Evolutionary conservation across 2,797 vertebrate species (phyloP).

Genomic region (Decapterus maruadsi): DNA sequence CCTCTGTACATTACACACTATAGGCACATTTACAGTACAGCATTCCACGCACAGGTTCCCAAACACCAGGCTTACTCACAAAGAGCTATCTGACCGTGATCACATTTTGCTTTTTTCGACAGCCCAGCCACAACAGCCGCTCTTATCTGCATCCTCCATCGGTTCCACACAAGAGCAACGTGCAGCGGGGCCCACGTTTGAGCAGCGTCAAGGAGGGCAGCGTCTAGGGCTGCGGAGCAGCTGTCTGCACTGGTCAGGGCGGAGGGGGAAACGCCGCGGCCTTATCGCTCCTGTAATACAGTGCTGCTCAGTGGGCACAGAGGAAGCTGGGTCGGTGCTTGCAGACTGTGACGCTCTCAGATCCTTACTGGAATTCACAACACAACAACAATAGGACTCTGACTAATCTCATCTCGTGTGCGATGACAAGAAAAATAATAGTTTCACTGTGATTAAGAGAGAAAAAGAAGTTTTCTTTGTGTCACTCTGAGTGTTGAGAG

Average conservation of each 20-base stretch:
- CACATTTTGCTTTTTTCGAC: conserved; percentile 31
- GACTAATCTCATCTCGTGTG: conserved; percentile 51
- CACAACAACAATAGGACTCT: conserved; percentile 42
- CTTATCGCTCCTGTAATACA: conserved; percentile 59
- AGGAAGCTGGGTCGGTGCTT: conserved; percentile 61
- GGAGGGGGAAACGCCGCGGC: conserved; percentile 51
- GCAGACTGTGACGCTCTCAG: conserved; percentile 54
- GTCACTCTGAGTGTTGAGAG: conserved; percentile 9
- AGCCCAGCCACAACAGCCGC: conserved; percentile 70
- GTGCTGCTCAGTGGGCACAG: conserved; percentile 37
- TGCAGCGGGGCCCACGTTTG: conserved; percentile 52
- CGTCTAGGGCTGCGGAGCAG: conserved; percentile 22
- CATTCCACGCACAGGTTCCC: conserved; percentile 25
- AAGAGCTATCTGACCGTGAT: conserved; percentile 39
- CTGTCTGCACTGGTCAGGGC: conserved; percentile 42
- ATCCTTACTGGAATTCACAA: conserved; percentile 67
- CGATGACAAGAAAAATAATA: conserved; percentile 33
- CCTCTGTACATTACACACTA: neutral
- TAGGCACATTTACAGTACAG: conserved; percentile 13
- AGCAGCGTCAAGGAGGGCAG: conserved; percentile 33
- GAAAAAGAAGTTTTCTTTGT: neutral
- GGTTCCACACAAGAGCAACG: conserved; percentile 48
- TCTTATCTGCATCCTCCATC: conserved; percentile 75
- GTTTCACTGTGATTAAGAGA: conserved; percentile 35
- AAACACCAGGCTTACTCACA: conserved; percentile 34